Evolutionary conservation across 2,113 vertebrate genomes (phyloP).

Genomic region (Empidonax traillii): DNA sequence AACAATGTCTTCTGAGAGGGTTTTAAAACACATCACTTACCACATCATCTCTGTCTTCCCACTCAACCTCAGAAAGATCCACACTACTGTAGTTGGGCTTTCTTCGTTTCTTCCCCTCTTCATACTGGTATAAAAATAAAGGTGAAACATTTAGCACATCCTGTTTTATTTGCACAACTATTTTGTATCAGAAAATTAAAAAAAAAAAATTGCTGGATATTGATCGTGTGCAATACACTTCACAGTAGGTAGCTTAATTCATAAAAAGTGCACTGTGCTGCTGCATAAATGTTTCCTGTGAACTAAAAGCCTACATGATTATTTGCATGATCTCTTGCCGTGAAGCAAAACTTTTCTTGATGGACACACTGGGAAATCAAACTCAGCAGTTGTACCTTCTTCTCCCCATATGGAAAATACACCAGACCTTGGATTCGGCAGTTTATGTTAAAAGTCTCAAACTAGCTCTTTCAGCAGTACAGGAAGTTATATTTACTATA

Average conservation of each 20-base stretch:
- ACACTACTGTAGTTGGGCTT: slow-evolving; percentile 97
- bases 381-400: not conserved
- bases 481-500: slow-evolving; percentile 54
- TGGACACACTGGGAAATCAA: not conserved
- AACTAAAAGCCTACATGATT: not conserved
- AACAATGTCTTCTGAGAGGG: not conserved
- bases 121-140: slow-evolving; percentile 78
- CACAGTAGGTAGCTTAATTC: not conserved
- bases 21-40: slow-evolving; percentile 73
- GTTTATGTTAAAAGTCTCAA: not conserved
- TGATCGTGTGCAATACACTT: too few relatives aligned
- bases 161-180: not conserved
- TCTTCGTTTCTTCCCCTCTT: slow-evolving; percentile 92
- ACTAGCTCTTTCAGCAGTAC: slow-evolving; percentile 9
- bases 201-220: too few relatives aligned
- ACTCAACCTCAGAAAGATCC: slow-evolving; percentile 96
- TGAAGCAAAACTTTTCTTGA: not conserved
- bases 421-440: not conserved
- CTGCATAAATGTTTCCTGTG: not conserved
- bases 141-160: not conserved
- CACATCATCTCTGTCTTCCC: slow-evolving; percentile 95
- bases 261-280: not conserved
- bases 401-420: not conserved
- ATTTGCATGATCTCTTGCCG: not conserved
- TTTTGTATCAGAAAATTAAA: not conserved